Evolutionary conservation across 1,140 invertebrate species (phyloP).

Genomic region (Lordiphosa mommai): DNA sequence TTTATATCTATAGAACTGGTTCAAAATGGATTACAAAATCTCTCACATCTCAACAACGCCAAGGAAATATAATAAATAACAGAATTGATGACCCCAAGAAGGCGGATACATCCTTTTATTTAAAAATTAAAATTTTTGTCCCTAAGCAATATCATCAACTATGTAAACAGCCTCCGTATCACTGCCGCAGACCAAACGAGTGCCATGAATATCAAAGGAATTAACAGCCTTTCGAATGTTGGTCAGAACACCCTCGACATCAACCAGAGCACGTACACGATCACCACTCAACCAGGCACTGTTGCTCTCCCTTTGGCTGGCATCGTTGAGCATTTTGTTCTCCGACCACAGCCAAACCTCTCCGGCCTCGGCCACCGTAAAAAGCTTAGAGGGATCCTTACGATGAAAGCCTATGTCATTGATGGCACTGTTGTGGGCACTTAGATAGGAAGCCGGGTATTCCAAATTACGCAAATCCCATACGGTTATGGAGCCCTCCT

Average conservation of each 20-base stretch:
- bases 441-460: slow-evolving; percentile 89
- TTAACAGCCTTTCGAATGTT: slow-evolving; percentile 88
- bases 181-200: slow-evolving; percentile 87
- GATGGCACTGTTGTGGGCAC: slow-evolving; percentile 88
- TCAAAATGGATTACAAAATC: too few relatives aligned
- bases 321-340: slow-evolving; percentile 62
- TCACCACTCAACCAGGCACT: slow-evolving; percentile 85
- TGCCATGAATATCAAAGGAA: slow-evolving; percentile 87
- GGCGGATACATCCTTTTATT: not conserved
- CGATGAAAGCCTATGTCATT: slow-evolving; percentile 92
- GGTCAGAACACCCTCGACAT: slow-evolving; percentile 86
- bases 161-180: slow-evolving; percentile 92
- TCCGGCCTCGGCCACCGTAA: slow-evolving; percentile 89
- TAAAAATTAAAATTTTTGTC: slow-evolving; percentile 1
- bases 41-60: not conserved
- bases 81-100: too few relatives aligned
- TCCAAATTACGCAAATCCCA: slow-evolving; percentile 93
- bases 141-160: slow-evolving; percentile 81
- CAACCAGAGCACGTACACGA: slow-evolving; percentile 85
- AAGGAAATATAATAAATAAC: too few relatives aligned
- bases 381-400: slow-evolving; percentile 89
- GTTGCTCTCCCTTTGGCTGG: slow-evolving; percentile 25
- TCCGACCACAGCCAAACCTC: slow-evolving; percentile 93
- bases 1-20: too few relatives aligned
- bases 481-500: slow-evolving; percentile 89